These are phyloP conservation scores for Aspidapion aeneum DNA, from an alignment of 2,888 invertebrate species.

Conservation along the genomic window DNA sequence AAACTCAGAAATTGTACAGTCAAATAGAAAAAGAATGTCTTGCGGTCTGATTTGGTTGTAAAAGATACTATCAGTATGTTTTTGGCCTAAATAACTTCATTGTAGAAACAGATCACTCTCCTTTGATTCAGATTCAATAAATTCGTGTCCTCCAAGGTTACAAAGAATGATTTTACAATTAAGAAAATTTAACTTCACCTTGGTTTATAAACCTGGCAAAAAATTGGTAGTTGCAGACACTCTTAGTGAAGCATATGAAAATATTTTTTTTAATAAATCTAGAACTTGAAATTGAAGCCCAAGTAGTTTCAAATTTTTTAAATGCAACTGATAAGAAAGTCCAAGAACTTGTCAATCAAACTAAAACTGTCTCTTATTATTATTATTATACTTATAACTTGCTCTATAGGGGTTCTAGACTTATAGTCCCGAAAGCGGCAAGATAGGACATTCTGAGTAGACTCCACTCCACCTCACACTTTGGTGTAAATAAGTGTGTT, in stretches of 20 bases:
- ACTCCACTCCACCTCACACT: not conserved
- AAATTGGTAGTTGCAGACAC: not conserved
- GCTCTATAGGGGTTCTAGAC: not conserved
- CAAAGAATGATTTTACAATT: too few relatives aligned
- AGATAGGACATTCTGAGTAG: not conserved
- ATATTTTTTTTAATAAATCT: not conserved
- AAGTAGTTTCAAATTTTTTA: not conserved
- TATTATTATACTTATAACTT: not conserved
- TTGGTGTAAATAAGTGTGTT: constrained; percentile 1
- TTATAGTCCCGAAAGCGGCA: not conserved
- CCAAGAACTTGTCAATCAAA: not conserved
- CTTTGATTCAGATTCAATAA: not conserved
- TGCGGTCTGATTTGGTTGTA: too few relatives aligned
- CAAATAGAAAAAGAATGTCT: too few relatives aligned
- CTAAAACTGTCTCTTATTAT: not conserved
- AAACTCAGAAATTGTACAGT: too few relatives aligned
- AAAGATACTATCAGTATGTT: not conserved
- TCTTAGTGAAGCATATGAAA: not conserved
- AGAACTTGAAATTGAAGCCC: not conserved
- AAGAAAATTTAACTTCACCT: too few relatives aligned
- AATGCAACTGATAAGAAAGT: not conserved
- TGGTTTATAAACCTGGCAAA: too few relatives aligned
- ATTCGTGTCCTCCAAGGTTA: not conserved
- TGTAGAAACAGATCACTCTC: not conserved
- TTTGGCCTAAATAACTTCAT: not conserved